A percentile compares a stretch with the other conserved stretches of the same genome.
Evolutionary conservation across 2,888 invertebrate species (phyloP).

Genomic region (Ophion costatus): DNA sequence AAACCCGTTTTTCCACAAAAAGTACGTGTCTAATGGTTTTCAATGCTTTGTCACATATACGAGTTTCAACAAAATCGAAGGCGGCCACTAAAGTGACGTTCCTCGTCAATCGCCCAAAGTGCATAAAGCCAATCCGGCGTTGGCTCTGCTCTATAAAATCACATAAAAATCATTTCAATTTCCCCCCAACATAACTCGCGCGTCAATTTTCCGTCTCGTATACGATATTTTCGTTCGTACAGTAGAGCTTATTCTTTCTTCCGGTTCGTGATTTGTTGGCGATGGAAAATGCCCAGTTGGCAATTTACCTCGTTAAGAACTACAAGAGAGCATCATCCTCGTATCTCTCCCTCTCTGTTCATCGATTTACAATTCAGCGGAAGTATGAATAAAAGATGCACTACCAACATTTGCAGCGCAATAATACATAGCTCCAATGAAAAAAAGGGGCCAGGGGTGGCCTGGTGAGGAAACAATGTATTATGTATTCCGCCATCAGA

Average conservation of each 20-base stretch:
- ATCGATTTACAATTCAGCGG: conserved; percentile 41
- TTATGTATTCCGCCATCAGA: conserved; percentile 13
- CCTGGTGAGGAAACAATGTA: background rate
- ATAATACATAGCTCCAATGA: conserved; percentile 4
- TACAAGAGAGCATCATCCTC: conserved; percentile 39
- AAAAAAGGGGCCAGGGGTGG: conserved; percentile 26
- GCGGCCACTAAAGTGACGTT: no score
- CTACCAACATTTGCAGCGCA: conserved; percentile 7
- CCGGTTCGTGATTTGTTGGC: conserved; percentile 36
- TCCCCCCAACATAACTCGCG: no score
- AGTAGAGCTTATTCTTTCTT: conserved; percentile 43
- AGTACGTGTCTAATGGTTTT: no score
- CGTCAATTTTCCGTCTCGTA: no score
- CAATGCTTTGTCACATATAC: no score
- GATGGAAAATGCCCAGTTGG: conserved; percentile 3
- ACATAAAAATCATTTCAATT: no score
- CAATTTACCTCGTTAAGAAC: conserved; percentile 62
- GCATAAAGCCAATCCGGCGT: no score
- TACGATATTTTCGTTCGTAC: conserved; percentile 41
- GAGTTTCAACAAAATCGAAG: no score
- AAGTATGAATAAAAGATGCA: conserved; percentile 64
- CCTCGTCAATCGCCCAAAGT: no score
- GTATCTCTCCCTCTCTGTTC: background rate
- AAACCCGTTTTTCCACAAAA: no score
- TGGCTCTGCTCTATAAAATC: no score